phyloP scores from a whole-genome alignment of 2,797 vertebrate genomes.

The Pterois miles region DNA sequence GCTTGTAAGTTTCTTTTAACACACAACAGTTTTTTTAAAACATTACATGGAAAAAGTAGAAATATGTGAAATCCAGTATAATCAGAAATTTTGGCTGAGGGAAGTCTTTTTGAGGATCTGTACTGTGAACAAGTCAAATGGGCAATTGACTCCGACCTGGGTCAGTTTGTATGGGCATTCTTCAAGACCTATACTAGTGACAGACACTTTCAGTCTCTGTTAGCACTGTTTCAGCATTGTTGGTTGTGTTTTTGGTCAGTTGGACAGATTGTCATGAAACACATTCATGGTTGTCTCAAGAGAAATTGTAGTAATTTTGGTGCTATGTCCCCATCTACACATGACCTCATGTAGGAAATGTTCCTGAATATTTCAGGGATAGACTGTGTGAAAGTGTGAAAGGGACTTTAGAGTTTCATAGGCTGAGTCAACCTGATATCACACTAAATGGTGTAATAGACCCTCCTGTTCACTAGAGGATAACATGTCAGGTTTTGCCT shows the following conservation, averaged over 20 bases:
- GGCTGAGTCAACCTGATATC: too few species aligned
- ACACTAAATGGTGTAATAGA: too few species aligned
- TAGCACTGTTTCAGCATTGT: too few species aligned
- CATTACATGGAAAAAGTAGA: neutral
- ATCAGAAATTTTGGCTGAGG: neutral
- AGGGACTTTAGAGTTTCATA: too few species aligned
- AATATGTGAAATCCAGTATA: neutral
- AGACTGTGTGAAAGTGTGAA: too few species aligned
- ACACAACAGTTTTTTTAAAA: neutral
- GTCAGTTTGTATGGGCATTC: neutral
- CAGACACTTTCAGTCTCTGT: too few species aligned
- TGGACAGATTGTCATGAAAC: neutral
- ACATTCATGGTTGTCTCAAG: too few species aligned
- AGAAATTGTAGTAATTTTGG: too few species aligned
- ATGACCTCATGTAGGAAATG: too few species aligned
- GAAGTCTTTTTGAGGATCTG: neutral
- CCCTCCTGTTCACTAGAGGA: too few species aligned
- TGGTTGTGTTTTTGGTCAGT: neutral
- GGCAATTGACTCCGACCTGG: neutral
- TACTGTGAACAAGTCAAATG: neutral
- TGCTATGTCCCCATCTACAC: too few species aligned
- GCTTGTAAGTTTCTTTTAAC: neutral
- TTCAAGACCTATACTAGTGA: neutral
- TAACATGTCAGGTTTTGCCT: accelerated
- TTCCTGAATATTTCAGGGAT: too few species aligned